Conservation (phyloP, 2,113 vertebrate species). For the Calidris pugnax region DNA sequence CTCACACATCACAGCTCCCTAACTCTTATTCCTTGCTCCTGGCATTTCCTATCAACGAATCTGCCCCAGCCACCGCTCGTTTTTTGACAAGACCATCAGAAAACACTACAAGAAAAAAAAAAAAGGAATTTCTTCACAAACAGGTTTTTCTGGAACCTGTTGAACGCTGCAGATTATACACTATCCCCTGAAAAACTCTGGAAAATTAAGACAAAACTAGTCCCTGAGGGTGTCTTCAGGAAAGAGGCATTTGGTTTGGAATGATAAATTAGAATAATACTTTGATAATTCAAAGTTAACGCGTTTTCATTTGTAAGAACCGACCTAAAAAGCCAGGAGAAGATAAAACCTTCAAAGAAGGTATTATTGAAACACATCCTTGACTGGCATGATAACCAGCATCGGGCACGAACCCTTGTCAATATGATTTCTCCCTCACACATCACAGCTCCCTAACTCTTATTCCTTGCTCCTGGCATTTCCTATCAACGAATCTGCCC, state of each 20-base stretch:
- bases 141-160: neutral
- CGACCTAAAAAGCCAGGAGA: neutral
- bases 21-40: neutral
- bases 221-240: neutral
- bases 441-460: neutral
- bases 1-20: neutral
- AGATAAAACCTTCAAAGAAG: neutral
- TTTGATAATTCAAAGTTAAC: neutral
- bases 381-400: neutral
- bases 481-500: neutral
- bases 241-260: neutral
- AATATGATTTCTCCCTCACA: neutral
- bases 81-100: neutral
- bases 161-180: too few species aligned
- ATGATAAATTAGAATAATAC: neutral
- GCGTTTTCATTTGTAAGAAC: neutral
- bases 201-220: too few species aligned
- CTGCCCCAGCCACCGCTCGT: neutral
- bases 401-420: neutral
- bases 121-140: neutral
- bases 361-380: neutral
- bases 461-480: neutral
- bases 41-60: neutral
- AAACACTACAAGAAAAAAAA: neutral
- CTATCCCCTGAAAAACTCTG: too few species aligned